A percentile compares a stretch with the other conserved stretches of the same genome.
Conservation (phyloP, 2,113 vertebrate species). For the Sturnira hondurensis region DNA sequence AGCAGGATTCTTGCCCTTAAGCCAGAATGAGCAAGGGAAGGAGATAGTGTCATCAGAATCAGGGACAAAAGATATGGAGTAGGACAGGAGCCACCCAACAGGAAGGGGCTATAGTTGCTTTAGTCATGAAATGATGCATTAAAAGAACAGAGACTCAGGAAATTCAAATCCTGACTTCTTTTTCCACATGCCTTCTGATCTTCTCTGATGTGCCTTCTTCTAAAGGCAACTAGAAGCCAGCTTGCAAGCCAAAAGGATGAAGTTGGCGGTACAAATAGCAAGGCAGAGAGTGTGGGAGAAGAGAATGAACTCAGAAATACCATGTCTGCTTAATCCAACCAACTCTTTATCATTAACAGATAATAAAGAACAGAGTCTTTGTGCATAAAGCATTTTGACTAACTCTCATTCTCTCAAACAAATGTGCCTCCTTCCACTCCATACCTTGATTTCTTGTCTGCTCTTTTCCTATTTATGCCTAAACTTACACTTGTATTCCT, state of each 20-base stretch:
- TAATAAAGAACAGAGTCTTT: background rate
- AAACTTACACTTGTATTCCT: background rate
- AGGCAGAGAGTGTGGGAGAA: background rate
- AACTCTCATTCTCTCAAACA: background rate
- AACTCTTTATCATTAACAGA: background rate
- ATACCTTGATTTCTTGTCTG: background rate
- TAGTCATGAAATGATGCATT: background rate
- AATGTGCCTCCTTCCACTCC: background rate
- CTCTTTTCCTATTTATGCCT: background rate
- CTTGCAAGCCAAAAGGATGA: background rate
- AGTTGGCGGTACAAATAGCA: too few relatives aligned
- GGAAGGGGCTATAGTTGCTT: background rate
- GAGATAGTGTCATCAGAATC: background rate
- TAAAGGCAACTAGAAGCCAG: background rate
- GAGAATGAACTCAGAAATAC: background rate
- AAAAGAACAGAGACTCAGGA: background rate
- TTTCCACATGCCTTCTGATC: background rate
- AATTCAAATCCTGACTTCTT: background rate
- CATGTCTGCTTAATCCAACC: background rate
- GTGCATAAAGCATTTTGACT: background rate
- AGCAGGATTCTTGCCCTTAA: background rate
- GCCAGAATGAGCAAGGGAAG: background rate
- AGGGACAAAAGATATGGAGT: background rate
- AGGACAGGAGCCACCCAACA: fast-evolving
- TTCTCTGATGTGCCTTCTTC: background rate